Base-by-base conservation (phyloP, 35 echinoderm and acorn worm species). In the Ptychodera flava region DNA sequence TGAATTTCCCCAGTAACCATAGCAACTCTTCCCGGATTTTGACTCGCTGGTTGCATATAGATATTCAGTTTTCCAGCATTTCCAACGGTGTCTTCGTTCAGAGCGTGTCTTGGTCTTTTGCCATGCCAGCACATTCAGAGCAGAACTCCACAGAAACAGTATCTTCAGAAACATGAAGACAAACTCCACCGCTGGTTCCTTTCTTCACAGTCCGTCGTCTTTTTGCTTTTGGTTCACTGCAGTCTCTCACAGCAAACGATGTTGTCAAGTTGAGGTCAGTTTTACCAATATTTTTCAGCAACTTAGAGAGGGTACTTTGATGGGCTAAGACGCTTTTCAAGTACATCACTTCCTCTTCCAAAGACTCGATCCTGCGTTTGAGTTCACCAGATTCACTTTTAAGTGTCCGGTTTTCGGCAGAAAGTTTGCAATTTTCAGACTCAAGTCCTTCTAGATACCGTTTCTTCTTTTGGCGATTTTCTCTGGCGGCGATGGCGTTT, bases 381-480 rank as follows among this genome's bases (percentile, higher is more conserved):
- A 89, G 77, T 52, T 93, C 82, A 31, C 36, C 16, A 31, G 36
- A 79, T 31, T 85, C 80, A n/a, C 81, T 81, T n/a, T 78, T 53
- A 0, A 91, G 27, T 16, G 29, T 12, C 28, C 77, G 6, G 80
- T 91, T 91, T 27, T 87, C 85, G 14, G 35, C 33, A 36, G 86
- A 37, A 1, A 93, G 82, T 85, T 35, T 76, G 80, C 79, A 2
- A 81, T 85, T 88, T 89, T 89, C 79, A 28, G 37, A 89, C 53
- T 93, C 85, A 31, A 93, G 37, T 1, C 36, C 83, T 79, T 85
- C 87, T 1, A 89, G 27, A 81, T 93, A 86, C 0, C 36, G 16
- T 77, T 93, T 93, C 87, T 93, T 93, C 79, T 93, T 93, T 16
- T 84, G 82, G 36, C 91, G 83, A 52, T 93, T 93, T 38, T 93